Conservation (phyloP, 2,797 vertebrate genomes). For the Eulemur mongoz region DNA sequence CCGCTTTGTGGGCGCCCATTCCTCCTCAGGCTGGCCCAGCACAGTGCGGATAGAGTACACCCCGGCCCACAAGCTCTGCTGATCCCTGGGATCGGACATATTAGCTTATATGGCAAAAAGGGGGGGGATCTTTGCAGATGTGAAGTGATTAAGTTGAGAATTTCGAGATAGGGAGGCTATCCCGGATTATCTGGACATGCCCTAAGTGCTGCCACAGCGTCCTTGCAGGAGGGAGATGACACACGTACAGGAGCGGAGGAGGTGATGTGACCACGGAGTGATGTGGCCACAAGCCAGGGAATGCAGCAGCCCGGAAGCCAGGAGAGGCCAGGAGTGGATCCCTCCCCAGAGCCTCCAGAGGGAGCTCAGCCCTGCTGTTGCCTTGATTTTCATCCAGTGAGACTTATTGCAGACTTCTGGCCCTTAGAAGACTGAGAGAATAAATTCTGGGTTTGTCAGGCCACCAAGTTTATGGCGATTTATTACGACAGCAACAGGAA, state of each 20-base stretch:
- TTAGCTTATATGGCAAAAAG: neutral
- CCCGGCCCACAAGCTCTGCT: neutral
- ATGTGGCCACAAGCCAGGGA: too few relatives aligned
- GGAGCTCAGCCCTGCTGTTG: accelerated
- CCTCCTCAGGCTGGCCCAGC: neutral
- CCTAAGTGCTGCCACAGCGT: neutral
- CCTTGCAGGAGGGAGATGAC: too few relatives aligned
- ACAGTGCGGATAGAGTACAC: too few relatives aligned
- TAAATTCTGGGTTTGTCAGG: neutral
- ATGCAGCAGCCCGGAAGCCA: neutral
- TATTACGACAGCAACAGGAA: neutral
- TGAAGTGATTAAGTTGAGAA: neutral
- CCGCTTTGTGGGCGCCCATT: too few relatives aligned
- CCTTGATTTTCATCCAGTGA: neutral
- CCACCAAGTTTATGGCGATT: neutral
- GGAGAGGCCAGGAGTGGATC: accelerated
- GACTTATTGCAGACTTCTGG: neutral
- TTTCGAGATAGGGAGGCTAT: neutral
- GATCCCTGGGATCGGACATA: neutral
- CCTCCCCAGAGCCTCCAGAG: neutral
- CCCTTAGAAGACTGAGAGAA: neutral
- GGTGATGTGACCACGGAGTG: accelerated
- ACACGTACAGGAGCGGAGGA: neutral
- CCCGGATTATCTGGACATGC: neutral
- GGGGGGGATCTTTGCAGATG: neutral